Base-by-base conservation (phyloP, 2,113 vertebrate genomes). In the Arenaria interpres region DNA sequence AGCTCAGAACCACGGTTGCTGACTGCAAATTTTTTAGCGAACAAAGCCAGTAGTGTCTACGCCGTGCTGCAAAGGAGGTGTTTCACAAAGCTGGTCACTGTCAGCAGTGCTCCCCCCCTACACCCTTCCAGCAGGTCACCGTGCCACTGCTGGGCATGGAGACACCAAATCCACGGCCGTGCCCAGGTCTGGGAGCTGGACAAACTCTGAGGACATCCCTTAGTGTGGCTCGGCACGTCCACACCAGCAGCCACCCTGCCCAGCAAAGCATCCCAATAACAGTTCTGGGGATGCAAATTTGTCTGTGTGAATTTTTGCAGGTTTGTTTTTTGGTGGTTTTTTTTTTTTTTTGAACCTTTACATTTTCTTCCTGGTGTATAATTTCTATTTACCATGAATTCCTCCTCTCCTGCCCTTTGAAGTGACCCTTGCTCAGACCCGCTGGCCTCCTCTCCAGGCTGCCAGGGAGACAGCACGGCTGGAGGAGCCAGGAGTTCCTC, bases 201-300 rank as follows among this genome's bases (percentile, higher is more conserved):
- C 4, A 67, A 76, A 39, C 25, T 8, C 10, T 1, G 1, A 10
- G 33, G 27, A 14, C 1, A 3, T 13, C 37, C 50, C 10, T 48
- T n/a, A 30, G 28, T 54, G n/a, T 51, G 23, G 4, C 5, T 66
- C 33, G 30, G 6, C 37, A 37, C 0, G 0, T 46, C 28, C 39
- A 9, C 45, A 43, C 21, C 72, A 67, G 46, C 62, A 73, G 12
- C n/a, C 39, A 33, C 18, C 22, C 64, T 51, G n/a, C 41, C 37
- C 53, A 72, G 30, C 30, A 48, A 15, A 7, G 10, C 57, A 2
- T 17, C 63, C 16, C 45, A 60, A 12, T 1, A 9, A 62, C 76
- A 79, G 14, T 20, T 59, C 30, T 53, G 33, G 35, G 35, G 30
- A 15, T 30, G 48, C 66, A 67, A 53, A 30, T 41, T 4, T 17